Evolutionary conservation across 2,888 invertebrate species (phyloP), one percentile per base, ranked within the genome.

Genomic region (Troides helena): DNA sequence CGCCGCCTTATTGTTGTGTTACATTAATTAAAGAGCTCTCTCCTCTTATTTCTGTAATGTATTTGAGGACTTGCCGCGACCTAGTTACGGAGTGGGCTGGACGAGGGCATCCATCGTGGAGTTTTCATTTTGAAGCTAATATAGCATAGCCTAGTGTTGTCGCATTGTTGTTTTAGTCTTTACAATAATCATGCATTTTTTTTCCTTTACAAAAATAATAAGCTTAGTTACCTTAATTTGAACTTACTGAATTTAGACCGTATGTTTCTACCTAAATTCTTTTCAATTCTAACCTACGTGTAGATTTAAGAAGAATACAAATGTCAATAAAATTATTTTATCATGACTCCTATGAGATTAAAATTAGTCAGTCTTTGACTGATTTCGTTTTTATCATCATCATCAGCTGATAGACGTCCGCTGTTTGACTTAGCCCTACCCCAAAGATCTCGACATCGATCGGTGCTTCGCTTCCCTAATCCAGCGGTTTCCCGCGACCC

Each of bases 11-110:
- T 64, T 70, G 61, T 67, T 84, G 81, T 82, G 77, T 85, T 80
- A 80, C 80, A 81, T 86, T 85, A 84, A 86, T 86, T 85, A 83
- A 78, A 78, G 83, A 85, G 82, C 79, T 84, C 83, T 78, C 72
- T 74, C 79, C 77, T 81, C 80, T 83, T 84, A 84, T 84, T 83
- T 80, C 78, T 78, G 77, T 83, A 85, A 83, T 83, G 82, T 85
- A 80, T 84, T 84, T 83, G 80, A 79, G 81, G 77, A 78, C 76
- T 78, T 74, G 71, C 69, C 72, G 74, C 76, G 85, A 81, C 85
- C 84, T 77, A 85, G 72, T 85, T 85, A 78, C 74, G 73, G 72
- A 68, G 72, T 70, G 74, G 71, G 74, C 6, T 30, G 64, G 70
- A 56, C 21, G 61, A 57, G 75, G 74, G 72, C 74, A 74, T 74